These are phyloP conservation scores for Calliopum simillimum DNA, from an alignment of 2,888 invertebrate genomes.

Conservation along the genomic window DNA sequence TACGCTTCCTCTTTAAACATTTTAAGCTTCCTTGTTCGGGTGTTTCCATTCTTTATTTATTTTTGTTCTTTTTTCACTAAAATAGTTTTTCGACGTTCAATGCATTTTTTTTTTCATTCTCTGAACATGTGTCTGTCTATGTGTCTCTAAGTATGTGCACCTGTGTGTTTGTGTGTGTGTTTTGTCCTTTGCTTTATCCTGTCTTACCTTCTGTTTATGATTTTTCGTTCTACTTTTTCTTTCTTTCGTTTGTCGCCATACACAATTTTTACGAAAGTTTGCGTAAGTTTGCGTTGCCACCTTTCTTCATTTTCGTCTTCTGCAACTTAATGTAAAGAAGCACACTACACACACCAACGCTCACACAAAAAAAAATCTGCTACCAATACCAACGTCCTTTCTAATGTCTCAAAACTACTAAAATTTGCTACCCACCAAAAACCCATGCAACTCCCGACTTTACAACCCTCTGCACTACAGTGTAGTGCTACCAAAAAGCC, in stretches of 20 bases:
- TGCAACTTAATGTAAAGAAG: too few relatives aligned
- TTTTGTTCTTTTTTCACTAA: conserved; percentile 35
- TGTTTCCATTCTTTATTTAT: conserved; percentile 36
- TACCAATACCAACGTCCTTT: too few relatives aligned
- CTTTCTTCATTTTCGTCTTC: conserved; percentile 13
- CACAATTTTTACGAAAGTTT: neutral
- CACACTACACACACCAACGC: too few relatives aligned
- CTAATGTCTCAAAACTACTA: too few relatives aligned
- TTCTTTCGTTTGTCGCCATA: neutral
- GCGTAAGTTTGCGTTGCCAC: conserved; percentile 10
- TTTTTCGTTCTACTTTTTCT: neutral
- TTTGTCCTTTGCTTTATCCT: neutral
- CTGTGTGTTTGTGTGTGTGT: neutral
- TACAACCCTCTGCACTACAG: conserved; percentile 1
- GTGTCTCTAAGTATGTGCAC: neutral
- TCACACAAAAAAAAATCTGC: too few relatives aligned
- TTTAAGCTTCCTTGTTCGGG: conserved; percentile 44
- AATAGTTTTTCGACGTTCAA: conserved; percentile 27
- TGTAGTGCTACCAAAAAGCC: conserved; percentile 29
- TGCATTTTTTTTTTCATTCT: neutral
- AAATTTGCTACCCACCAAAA: conserved; percentile 14
- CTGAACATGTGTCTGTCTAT: neutral
- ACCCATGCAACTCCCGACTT: conserved; percentile 10
- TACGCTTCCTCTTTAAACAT: conserved; percentile 1
- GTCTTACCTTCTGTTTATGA: conserved; percentile 3